Conservation (phyloP, 2,888 invertebrate genomes). For the Pterostichus niger region DNA sequence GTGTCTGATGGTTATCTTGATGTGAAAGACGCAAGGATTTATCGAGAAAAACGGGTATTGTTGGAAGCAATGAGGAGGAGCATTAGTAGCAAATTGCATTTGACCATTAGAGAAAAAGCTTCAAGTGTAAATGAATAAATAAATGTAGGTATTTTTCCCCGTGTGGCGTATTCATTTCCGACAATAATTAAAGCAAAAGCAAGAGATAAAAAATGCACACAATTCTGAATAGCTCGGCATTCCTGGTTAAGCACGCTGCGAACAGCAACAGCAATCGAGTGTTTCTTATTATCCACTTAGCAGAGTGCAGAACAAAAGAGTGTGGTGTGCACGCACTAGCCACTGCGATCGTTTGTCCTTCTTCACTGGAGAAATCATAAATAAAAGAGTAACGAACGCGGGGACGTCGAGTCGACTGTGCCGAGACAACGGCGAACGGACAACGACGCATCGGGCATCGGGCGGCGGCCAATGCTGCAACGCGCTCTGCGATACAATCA, state of each 20-base stretch:
- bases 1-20: not conserved
- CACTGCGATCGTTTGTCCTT: slow-evolving; percentile 49
- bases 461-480: slow-evolving; percentile 39
- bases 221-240: slow-evolving; percentile 62
- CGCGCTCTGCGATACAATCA: slow-evolving; percentile 59
- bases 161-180: slow-evolving; percentile 27
- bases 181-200: slow-evolving; percentile 32
- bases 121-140: slow-evolving; percentile 42
- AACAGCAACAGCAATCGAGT: slow-evolving; percentile 27
- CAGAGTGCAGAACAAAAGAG: slow-evolving; percentile 40
- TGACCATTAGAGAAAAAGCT: slow-evolving; percentile 32
- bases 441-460: slow-evolving; percentile 47
- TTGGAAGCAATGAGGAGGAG: not conserved
- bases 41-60: not conserved
- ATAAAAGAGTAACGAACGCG: slow-evolving; percentile 60
- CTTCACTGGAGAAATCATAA: slow-evolving; percentile 55
- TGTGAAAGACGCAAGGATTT: not conserved
- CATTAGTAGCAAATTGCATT: slow-evolving; percentile 43
- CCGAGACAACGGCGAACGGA: slow-evolving; percentile 47
- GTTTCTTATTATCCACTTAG: slow-evolving; percentile 65
- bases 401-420: slow-evolving; percentile 28
- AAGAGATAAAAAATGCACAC: slow-evolving; percentile 39
- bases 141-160: slow-evolving; percentile 33
- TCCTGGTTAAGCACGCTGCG: slow-evolving; percentile 41
- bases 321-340: slow-evolving; percentile 38